phyloP scores from a whole-genome alignment of 2,888 invertebrate species.

The Andrena dorsata region DNA sequence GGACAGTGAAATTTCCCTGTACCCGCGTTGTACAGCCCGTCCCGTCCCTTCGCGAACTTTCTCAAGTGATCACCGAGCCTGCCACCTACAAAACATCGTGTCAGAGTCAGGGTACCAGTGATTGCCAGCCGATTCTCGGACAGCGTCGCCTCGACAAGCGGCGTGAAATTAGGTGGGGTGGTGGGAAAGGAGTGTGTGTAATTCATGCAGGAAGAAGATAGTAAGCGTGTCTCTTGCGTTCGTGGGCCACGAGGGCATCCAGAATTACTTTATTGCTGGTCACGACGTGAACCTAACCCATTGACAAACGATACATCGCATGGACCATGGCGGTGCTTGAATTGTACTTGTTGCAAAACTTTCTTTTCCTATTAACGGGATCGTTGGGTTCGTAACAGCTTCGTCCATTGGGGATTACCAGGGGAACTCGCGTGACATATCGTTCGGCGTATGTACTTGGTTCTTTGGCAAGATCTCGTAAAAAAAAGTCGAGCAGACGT shows the following conservation, averaged over 20 bases:
- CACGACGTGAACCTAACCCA: background rate
- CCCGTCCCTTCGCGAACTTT: conserved; percentile 72
- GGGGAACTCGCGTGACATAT: too few species aligned
- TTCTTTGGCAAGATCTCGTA: too few species aligned
- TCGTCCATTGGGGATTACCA: too few species aligned
- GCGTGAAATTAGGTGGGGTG: background rate
- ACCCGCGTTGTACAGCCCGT: conserved; percentile 73
- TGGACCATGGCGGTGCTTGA: too few species aligned
- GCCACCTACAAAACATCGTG: conserved; percentile 78
- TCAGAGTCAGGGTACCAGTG: conserved; percentile 58
- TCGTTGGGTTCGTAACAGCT: too few species aligned
- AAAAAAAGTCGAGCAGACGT: too few species aligned
- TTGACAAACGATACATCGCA: background rate
- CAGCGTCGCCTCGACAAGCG: conserved; percentile 18
- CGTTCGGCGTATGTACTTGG: too few species aligned
- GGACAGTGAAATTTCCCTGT: conserved; percentile 83
- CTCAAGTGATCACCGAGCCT: conserved; percentile 62
- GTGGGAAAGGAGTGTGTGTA: background rate
- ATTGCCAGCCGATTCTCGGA: background rate
- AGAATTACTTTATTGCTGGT: background rate
- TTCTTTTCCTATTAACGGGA: too few species aligned
- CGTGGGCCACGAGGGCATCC: background rate
- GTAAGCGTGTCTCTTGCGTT: conserved; percentile 1
- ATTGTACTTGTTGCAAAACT: too few species aligned
- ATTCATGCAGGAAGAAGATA: conserved; percentile 32